Base-by-base conservation (phyloP, 2,888 invertebrate species). In the Bembecia ichneumoniformis region DNA sequence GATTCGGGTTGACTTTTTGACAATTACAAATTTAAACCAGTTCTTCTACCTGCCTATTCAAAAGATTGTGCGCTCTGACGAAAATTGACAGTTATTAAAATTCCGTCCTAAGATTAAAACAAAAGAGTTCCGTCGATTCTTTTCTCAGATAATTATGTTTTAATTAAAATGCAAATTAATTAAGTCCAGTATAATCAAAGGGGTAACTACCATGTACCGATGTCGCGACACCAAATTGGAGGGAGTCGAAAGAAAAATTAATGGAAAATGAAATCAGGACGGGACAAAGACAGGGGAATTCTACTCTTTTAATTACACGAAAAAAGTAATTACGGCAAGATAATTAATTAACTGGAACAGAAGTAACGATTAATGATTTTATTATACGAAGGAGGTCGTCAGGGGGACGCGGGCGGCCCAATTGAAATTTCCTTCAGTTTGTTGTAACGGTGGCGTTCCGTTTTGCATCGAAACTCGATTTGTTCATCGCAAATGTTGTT, bases 181-280 rank as follows among this genome's bases (percentile, higher is more conserved):
- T 82, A 81, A 81, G 82, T 82, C 82, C 79, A 77, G 77, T 65
- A 76, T 77, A 82, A 82, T 81, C 76, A 80, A 87, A 86, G 83
- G 83, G 81, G 84, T 87, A 81, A 77, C 77, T 77, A 79, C 78
- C 75, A 78, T 81, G 78, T 82, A 77, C 69, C 76, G 70, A 69
- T 75, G 78, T 77, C 78, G 81, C 82, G 77, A 79, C 77, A 77
- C 75, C 78, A 82, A 87, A 84, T 86, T 82, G 92, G 90, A 92
- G 90, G 90, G 81, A 89, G 89, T 72, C 74, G 77, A 84, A 87
- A 86, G 84, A 86, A 84, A 86, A 86, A 86, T 83, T 86, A 86
- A 86, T 87, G 81, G 80, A 84, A 87, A 86, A 84, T 82, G 83
- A 84, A 86, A 87, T 87, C 86, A 84, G 78, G 81, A 78, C 82